Conservation (phyloP, 2,797 vertebrate species). For the Sebastiscus tertius region DNA sequence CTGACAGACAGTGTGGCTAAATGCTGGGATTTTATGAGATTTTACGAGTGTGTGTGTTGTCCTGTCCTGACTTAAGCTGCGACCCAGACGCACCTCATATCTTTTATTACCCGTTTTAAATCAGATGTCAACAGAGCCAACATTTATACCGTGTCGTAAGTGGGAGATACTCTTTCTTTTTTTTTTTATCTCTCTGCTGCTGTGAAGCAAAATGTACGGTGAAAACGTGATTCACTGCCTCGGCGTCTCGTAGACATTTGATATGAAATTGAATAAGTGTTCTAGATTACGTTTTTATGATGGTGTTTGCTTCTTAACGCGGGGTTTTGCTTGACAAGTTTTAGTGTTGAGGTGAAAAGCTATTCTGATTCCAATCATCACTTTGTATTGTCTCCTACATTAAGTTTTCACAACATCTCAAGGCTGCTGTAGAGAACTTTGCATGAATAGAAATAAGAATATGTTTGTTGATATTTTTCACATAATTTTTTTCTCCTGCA, state of each 20-base stretch:
- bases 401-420: constrained; percentile 11
- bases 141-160: constrained; percentile 17
- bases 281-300: neutral
- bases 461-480: neutral
- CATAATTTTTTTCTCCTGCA: neutral
- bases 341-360: neutral
- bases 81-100: constrained; percentile 34
- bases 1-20: constrained; percentile 55
- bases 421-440: constrained; percentile 6
- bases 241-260: neutral
- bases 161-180: neutral
- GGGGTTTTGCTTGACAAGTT: neutral
- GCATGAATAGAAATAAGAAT: constrained; percentile 6
- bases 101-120: constrained; percentile 47
- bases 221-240: constrained; percentile 6
- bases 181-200: neutral
- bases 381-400: neutral
- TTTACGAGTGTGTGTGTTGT: neutral
- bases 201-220: neutral
- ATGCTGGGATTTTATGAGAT: constrained; percentile 33
- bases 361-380: constrained; percentile 5
- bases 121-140: constrained; percentile 25
- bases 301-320: neutral
- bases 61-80: constrained; percentile 1
- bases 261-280: neutral